Conservation (phyloP, 1,140 invertebrate genomes). For the Neelides sp. region DNA sequence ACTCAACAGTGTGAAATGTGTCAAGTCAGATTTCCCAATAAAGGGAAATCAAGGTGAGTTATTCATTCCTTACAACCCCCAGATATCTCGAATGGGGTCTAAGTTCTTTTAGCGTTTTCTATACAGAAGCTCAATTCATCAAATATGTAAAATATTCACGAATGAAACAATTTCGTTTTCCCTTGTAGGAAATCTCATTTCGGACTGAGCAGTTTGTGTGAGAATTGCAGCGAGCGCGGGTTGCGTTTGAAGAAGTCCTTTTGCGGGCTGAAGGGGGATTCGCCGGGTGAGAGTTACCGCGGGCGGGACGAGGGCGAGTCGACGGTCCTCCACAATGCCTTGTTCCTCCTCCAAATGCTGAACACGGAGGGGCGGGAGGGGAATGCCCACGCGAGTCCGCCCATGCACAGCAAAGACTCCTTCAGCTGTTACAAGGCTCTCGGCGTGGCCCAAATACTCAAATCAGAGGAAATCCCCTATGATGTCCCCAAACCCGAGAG, state of each 20-base stretch:
- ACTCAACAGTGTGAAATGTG: slow-evolving; percentile 27
- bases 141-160: slow-evolving; percentile 2
- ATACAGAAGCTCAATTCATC: no score
- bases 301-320: no score
- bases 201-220: slow-evolving; percentile 25
- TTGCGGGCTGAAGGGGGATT: slow-evolving; percentile 10
- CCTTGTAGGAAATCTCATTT: slow-evolving; percentile 24
- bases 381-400: slow-evolving; percentile 5
- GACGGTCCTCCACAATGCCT: slow-evolving; percentile 81
- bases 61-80: not conserved
- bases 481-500: no score
- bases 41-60: slow-evolving; percentile 20
- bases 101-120: no score
- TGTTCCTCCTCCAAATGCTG: slow-evolving; percentile 81
- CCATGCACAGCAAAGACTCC: slow-evolving; percentile 14
- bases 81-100: no score
- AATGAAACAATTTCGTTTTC: slow-evolving; percentile 3
- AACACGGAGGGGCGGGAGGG: slow-evolving; percentile 41
- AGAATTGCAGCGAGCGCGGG: slow-evolving; percentile 25
- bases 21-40: slow-evolving; percentile 22
- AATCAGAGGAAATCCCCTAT: slow-evolving; percentile 17
- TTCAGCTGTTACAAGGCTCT: slow-evolving; percentile 25
- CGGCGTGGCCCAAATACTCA: slow-evolving; percentile 18
- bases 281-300: slow-evolving; percentile 32
- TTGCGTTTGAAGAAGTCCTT: slow-evolving; percentile 31